Percentiles rank a stretch among this genome's conserved stretches.
Conservation (phyloP, 2,888 invertebrate species). For the Alentia gelatinosa region DNA sequence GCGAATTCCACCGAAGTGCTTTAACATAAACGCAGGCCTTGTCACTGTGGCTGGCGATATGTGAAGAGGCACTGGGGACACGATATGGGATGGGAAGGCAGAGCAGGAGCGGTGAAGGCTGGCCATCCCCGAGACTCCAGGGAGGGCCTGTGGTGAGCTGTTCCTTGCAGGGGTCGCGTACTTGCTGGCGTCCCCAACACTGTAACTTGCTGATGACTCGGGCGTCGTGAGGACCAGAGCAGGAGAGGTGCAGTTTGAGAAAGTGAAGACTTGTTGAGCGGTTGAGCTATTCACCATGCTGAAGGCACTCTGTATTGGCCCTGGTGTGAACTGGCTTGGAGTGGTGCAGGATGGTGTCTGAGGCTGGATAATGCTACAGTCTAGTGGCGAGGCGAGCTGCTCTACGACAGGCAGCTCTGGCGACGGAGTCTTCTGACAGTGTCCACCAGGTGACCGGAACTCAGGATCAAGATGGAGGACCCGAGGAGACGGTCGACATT, state of each 20-base stretch:
- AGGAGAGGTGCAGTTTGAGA: slow-evolving; percentile 34
- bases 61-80: neutral
- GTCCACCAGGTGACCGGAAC: slow-evolving; percentile 66
- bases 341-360: neutral
- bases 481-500: slow-evolving; percentile 66
- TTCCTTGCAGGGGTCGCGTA: neutral
- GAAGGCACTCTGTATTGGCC: neutral
- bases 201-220: neutral
- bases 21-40: neutral
- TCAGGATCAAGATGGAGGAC: slow-evolving; percentile 70
- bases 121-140: neutral
- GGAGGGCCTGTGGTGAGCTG: neutral
- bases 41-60: neutral
- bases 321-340: neutral
- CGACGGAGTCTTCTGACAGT: slow-evolving; percentile 25
- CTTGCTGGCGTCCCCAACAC: neutral
- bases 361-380: neutral
- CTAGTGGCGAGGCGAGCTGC: slow-evolving; percentile 23
- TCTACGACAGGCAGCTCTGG: neutral
- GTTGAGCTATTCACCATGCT: neutral
- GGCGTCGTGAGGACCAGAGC: slow-evolving; percentile 30
- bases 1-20: neutral
- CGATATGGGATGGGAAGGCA: neutral
- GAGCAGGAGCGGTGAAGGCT: neutral
- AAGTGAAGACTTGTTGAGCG: neutral